These are phyloP conservation scores for Orestias chungarensis DNA, from an alignment of 2,797 vertebrate species.

Conservation along the genomic window DNA sequence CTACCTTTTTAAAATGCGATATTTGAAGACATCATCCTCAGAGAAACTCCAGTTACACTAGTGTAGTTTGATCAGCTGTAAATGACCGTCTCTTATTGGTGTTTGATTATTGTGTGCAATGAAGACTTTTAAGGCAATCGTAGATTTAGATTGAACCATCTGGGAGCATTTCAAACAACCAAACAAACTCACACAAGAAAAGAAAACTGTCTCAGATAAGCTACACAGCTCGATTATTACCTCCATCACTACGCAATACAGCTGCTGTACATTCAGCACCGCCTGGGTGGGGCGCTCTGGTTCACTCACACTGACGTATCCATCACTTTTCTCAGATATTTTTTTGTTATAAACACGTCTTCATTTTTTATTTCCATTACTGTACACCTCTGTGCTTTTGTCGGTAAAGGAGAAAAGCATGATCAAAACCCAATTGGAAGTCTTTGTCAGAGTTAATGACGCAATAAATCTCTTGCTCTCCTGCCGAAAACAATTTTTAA, in stretches of 20 bases:
- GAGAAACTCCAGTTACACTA: slow-evolving; percentile 39
- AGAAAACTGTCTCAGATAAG: slow-evolving; percentile 80
- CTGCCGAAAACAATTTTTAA: background rate
- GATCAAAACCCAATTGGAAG: slow-evolving; percentile 17
- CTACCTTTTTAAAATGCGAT: background rate
- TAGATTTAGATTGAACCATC: slow-evolving; percentile 28
- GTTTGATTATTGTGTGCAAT: slow-evolving; percentile 21
- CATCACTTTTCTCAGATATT: slow-evolving; percentile 56
- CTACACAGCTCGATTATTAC: slow-evolving; percentile 81
- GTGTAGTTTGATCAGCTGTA: slow-evolving; percentile 11
- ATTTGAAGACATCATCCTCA: background rate
- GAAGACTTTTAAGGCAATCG: slow-evolving; percentile 12
- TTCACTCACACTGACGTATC: slow-evolving; percentile 38
- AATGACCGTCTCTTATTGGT: slow-evolving; percentile 9
- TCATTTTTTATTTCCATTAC: slow-evolving; percentile 23
- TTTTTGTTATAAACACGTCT: slow-evolving; percentile 43
- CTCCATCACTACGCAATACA: slow-evolving; percentile 85
- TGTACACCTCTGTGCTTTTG: slow-evolving; percentile 59
- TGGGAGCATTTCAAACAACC: slow-evolving; percentile 34
- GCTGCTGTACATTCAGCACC: slow-evolving; percentile 68
- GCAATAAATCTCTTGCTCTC: slow-evolving; percentile 38
- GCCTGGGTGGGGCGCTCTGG: slow-evolving; percentile 57
- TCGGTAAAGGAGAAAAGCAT: slow-evolving; percentile 26
- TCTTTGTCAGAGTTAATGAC: background rate
- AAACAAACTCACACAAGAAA: slow-evolving; percentile 57